Evolutionary conservation across 1,140 invertebrate genomes (phyloP).

Genomic region (Sipha flava): DNA sequence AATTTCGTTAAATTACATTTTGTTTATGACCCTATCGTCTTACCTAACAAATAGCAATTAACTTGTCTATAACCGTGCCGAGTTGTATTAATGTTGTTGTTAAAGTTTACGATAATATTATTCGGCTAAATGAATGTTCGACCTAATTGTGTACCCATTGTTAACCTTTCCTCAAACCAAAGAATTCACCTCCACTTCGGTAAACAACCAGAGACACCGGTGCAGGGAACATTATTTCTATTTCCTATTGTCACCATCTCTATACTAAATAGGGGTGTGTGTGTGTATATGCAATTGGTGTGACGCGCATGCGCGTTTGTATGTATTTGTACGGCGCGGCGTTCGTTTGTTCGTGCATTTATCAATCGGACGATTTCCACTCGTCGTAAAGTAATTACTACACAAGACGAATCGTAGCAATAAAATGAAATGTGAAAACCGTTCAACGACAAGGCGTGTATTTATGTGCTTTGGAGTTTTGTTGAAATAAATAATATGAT

Average conservation of each 20-base stretch:
- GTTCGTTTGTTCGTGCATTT: too few species aligned
- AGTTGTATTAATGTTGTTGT: background rate
- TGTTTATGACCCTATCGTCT: background rate
- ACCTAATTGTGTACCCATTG: background rate
- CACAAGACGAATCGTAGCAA: background rate
- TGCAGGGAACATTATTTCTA: background rate
- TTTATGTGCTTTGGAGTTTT: too few species aligned
- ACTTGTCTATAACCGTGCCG: background rate
- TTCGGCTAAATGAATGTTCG: background rate
- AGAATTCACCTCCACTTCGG: background rate
- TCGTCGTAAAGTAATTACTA: background rate
- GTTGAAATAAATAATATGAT: too few species aligned
- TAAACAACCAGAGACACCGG: background rate
- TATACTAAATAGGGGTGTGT: too few species aligned
- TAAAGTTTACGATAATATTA: slow-evolving; percentile 9
- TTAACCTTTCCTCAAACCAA: background rate
- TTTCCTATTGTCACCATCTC: background rate
- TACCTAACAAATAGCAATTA: background rate
- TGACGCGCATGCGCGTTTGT: too few species aligned
- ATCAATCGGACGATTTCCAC: background rate
- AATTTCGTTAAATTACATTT: background rate
- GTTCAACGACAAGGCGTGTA: too few species aligned
- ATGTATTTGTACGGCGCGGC: too few species aligned
- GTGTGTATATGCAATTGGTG: too few species aligned
- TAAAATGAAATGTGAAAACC: background rate